Percentiles rank a stretch among this genome's conserved stretches.
phyloP scores from a whole-genome alignment of 2,888 invertebrate species.

The Molorchus minor region DNA sequence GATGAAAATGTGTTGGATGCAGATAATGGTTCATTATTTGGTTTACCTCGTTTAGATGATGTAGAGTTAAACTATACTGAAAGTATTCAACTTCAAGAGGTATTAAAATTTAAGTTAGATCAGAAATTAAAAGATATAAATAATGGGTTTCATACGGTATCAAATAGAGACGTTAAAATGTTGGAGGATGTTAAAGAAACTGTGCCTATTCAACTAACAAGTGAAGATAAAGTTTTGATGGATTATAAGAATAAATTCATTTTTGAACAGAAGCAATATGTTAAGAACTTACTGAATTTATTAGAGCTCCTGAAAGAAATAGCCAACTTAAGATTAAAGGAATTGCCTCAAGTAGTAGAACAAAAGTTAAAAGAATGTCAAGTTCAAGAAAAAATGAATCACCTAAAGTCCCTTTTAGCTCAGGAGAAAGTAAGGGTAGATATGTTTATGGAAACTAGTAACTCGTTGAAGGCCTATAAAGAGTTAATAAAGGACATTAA shows the following conservation, averaged over 20 bases:
- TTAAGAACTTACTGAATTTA: constrained; percentile 53
- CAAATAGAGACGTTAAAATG: constrained; percentile 38
- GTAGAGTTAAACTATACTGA: constrained; percentile 57
- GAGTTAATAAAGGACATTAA: constrained; percentile 58
- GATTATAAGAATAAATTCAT: constrained; percentile 58
- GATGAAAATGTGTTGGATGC: constrained; percentile 22
- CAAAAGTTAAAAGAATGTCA: constrained; percentile 57
- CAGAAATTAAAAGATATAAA: constrained; percentile 52
- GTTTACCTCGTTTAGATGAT: constrained; percentile 29
- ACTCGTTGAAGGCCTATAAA: constrained; percentile 60
- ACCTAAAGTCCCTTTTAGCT: constrained; percentile 55
- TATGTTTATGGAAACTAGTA: constrained; percentile 61
- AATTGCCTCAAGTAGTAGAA: constrained; percentile 52
- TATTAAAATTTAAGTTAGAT: constrained; percentile 43
- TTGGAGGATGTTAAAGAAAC: constrained; percentile 20
- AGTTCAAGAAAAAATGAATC: constrained; percentile 56
- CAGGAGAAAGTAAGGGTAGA: constrained; percentile 49
- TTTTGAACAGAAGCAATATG: constrained; percentile 55
- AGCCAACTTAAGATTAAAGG: constrained; percentile 54
- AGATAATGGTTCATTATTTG: constrained; percentile 30
- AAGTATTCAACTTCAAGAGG: constrained; percentile 39
- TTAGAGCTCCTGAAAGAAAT: constrained; percentile 56
- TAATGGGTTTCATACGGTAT: constrained; percentile 34
- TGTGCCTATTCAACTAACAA: constrained; percentile 28
- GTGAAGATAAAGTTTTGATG: constrained; percentile 35